Base-by-base conservation (phyloP, 2,113 vertebrate species). In the Urocitellus parryii region DNA sequence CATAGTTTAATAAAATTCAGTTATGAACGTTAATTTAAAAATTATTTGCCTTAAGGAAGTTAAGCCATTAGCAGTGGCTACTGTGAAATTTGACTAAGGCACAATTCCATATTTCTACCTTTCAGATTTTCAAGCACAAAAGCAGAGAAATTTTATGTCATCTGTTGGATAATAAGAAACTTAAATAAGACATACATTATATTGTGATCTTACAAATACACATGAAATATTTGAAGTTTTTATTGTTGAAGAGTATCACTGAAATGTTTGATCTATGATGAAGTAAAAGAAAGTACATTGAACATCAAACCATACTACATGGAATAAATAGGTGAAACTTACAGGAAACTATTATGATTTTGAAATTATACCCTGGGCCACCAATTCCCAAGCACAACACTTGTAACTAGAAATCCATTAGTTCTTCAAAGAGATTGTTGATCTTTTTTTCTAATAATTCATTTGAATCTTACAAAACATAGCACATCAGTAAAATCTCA, bases 171-270 rank as follows among this genome's bases (percentile, higher is more conserved):
- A 96, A 51, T 45, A 58, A n/a, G 48, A 83, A 58, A 63, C 65
- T 56, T 91, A 81, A 58, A 68, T 2, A 85, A 2, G 27, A n/a
- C 32, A 42, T 10, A 78, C 25, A 83, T 91, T 90, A 45, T 25
- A 93, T 96, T 85, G 95, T 84, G 16, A 92, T 92, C 56, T 4
- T 77, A 14, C 76, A 88, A 63, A 5, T 45, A 70, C 13, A 73
- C 10, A 63, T 25, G 8, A 77, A 93, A 85, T 0, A 37, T 58
- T 88, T 74, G 25, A 91, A 72, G 1, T 53, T 42, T 42, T 42
- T 77, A 73, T 42, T 65, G 83, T 95, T 78, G 5, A 45, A 85
- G 14, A 77, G 4, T 80, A 9, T 85, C 37, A 91, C 45, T 73
- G 84, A 90, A 92, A 80, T 87, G 8, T 94, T 94, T 84, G 9